These are phyloP conservation scores for Acanthosoma haemorrhoidale DNA, from an alignment of 2,888 invertebrate genomes.

Conservation along the genomic window DNA sequence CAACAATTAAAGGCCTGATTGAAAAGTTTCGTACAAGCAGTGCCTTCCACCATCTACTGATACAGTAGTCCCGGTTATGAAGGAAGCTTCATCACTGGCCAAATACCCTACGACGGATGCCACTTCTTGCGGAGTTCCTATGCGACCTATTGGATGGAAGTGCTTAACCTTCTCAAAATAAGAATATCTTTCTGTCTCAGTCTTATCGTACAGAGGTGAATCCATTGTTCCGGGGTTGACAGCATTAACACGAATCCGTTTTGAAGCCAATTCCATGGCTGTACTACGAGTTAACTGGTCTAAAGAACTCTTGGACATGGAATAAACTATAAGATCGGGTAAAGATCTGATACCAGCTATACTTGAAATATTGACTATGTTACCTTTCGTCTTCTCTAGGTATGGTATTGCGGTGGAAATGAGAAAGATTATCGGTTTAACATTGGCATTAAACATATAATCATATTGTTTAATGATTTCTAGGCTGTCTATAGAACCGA, in stretches of 20 bases:
- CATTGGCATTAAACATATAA: slow-evolving; percentile 81
- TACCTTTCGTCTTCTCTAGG: slow-evolving; percentile 74
- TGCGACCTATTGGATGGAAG: slow-evolving; percentile 87
- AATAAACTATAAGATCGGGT: slow-evolving; percentile 83
- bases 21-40: slow-evolving; percentile 62
- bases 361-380: slow-evolving; percentile 91
- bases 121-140: slow-evolving; percentile 78
- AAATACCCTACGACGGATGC: slow-evolving; percentile 86
- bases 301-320: slow-evolving; percentile 86
- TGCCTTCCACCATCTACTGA: slow-evolving; percentile 94
- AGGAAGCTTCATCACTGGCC: slow-evolving; percentile 80
- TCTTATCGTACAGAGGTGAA: slow-evolving; percentile 80
- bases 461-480: slow-evolving; percentile 77
- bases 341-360: slow-evolving; percentile 58
- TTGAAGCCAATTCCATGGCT: slow-evolving; percentile 77
- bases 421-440: slow-evolving; percentile 72
- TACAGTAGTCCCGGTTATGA: slow-evolving; percentile 82
- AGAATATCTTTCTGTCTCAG: slow-evolving; percentile 77
- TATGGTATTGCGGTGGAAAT: slow-evolving; percentile 85
- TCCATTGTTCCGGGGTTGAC: slow-evolving; percentile 91
- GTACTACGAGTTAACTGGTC: slow-evolving; percentile 92
- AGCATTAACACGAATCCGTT: slow-evolving; percentile 81
- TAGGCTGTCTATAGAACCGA: slow-evolving; percentile 79
- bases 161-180: slow-evolving; percentile 79
- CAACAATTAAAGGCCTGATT: no score